These are phyloP conservation scores for Arion vulgaris DNA, from an alignment of 1,140 invertebrate genomes.

Conservation along the genomic window DNA sequence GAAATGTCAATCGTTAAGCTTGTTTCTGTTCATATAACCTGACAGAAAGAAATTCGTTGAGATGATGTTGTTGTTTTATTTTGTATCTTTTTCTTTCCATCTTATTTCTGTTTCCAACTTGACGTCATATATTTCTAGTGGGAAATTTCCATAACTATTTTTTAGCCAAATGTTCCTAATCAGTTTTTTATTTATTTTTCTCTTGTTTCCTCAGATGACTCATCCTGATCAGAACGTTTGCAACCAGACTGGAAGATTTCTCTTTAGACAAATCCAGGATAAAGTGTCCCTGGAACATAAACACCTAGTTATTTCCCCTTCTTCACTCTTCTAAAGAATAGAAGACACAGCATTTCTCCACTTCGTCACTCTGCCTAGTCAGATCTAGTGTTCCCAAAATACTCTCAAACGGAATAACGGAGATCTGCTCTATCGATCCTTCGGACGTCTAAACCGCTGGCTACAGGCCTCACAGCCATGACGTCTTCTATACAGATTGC, in stretches of 20 bases:
- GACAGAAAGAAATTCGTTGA: too few relatives aligned
- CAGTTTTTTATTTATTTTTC: background rate
- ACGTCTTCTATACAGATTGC: constrained; percentile 6
- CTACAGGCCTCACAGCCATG: background rate
- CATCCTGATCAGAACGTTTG: background rate
- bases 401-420: constrained; percentile 11
- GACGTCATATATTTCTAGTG: background rate
- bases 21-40: too few relatives aligned
- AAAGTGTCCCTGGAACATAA: background rate
- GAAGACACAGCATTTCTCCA: too few relatives aligned
- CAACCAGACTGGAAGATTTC: background rate
- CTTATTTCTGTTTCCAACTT: too few relatives aligned
- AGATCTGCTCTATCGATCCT: background rate
- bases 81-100: too few relatives aligned
- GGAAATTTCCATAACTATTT: background rate
- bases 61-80: too few relatives aligned
- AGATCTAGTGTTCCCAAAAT: constrained; percentile 5
- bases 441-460: background rate
- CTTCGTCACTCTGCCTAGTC: background rate
- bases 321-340: too few relatives aligned
- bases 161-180: background rate
- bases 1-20: too few relatives aligned
- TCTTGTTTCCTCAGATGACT: background rate
- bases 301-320: background rate
- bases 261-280: background rate